Base-by-base conservation (phyloP, 2,888 invertebrate species). In the Andrena chrysosceles region DNA sequence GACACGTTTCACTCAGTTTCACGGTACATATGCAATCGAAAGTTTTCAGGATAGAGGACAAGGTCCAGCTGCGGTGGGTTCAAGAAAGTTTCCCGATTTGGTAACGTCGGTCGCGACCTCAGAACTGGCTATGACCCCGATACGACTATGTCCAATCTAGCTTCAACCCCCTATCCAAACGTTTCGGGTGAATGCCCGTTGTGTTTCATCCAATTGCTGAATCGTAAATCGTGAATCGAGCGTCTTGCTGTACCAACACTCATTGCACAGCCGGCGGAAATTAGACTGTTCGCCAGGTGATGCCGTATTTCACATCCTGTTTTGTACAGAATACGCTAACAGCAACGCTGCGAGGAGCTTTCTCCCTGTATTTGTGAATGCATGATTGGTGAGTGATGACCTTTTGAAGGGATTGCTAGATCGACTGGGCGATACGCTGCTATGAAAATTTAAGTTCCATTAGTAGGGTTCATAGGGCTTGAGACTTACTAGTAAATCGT, bases 61-160 rank as follows among this genome's bases (percentile, higher is more conserved):
- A 35, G 62, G 67, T 77, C 20, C 64, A 66, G 67, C 33, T 68
- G 81, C 59, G 69, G 35, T 29, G 35, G 49, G 8, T 26, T 23
- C 20, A 69, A 63, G 81, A 78, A 86, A 87, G 77, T 87, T 87
- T 74, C 49, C 59, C 77, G 79, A 83, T 85, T 54, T 64, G 68
- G 62, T 80, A 81, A 67, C 56, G 59, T 77, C 71, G 80, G 71
- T 77, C 78, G 72, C 74, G 77, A 83, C 81, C 67, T 74, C 83
- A 71, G 72, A 82, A 80, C 70, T 77, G 56, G 77, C 76, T 79
- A 64, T 73, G 78, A 66, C 73, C 80, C 48, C 76, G 76, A 84
- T 78, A 72, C 76, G 60, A 78, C 67, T 70, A 2, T 63, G 81
- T 86, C 76, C 85, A 88, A 87, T 87, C 71, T 88, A 87, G 88